phyloP scores from a whole-genome alignment of 1,140 invertebrate genomes.

The Zaprionus camerounensis region DNA sequence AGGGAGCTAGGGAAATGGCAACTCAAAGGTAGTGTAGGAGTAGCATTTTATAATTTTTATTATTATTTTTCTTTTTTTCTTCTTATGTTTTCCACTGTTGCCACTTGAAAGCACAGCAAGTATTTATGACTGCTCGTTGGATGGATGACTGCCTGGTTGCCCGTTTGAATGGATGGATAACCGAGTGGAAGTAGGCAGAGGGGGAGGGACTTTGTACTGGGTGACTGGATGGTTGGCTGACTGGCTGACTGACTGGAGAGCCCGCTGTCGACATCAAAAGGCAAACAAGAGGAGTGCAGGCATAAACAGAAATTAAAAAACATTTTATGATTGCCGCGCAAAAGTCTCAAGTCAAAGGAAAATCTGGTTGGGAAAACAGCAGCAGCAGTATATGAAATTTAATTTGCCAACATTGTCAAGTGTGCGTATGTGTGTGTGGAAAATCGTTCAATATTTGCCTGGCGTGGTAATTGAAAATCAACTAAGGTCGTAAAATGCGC shows the following conservation, averaged over 20 bases:
- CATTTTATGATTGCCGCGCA: slow-evolving; percentile 58
- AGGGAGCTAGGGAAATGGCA: slow-evolving; percentile 30
- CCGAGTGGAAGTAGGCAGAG: slow-evolving; percentile 41
- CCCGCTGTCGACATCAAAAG: slow-evolving; percentile 68
- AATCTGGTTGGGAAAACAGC: slow-evolving; percentile 43
- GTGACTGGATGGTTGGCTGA: slow-evolving; percentile 12
- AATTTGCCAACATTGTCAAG: slow-evolving; percentile 64
- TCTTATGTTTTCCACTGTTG: slow-evolving; percentile 49
- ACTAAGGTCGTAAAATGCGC: slow-evolving; percentile 27
- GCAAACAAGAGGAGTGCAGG: slow-evolving; percentile 36
- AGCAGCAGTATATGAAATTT: slow-evolving; percentile 47
- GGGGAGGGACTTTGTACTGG: slow-evolving; percentile 16
- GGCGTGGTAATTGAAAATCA: slow-evolving; percentile 71
- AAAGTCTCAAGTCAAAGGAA: slow-evolving; percentile 68
- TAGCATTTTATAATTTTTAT: slow-evolving; percentile 71
- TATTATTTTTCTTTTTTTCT: slow-evolving; percentile 43
- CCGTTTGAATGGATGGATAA: slow-evolving; percentile 34
- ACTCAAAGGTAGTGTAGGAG: slow-evolving; percentile 70
- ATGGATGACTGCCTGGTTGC: slow-evolving; percentile 52
- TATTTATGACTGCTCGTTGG: slow-evolving; percentile 70
- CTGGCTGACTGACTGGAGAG: slow-evolving; percentile 31
- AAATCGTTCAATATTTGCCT: slow-evolving; percentile 60
- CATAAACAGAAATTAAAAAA: slow-evolving; percentile 46
- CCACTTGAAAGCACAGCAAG: slow-evolving; percentile 80
- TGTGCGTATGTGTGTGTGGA: slow-evolving; percentile 43